phyloP scores from a whole-genome alignment of 2,113 vertebrate species.

The Lycocorax pyrrhopterus region DNA sequence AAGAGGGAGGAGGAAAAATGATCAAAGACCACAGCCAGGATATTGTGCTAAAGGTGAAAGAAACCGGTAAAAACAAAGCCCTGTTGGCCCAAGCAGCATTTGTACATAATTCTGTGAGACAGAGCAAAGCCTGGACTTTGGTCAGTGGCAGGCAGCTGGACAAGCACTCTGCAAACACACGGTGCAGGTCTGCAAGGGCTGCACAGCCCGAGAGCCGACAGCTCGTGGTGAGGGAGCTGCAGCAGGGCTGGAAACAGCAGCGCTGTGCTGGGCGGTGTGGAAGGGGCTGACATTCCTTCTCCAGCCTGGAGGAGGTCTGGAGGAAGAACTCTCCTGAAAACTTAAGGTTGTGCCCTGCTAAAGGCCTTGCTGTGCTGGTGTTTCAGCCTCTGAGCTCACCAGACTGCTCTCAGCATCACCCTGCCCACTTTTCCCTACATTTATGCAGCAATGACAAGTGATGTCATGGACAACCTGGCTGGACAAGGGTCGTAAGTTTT shows the following conservation, averaged over 20 bases:
- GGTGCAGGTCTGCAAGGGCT: not conserved
- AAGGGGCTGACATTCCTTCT: not conserved
- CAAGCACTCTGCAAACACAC: not conserved
- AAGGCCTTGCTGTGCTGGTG: not conserved
- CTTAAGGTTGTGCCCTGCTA: not conserved
- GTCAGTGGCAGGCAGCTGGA: not conserved
- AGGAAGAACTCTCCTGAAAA: not conserved
- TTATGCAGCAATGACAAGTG: not conserved
- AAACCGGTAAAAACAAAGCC: not conserved
- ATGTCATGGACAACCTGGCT: not conserved
- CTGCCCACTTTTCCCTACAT: rapidly evolving
- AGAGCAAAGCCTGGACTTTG: not conserved
- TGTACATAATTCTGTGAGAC: not conserved
- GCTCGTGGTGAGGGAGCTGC: not conserved
- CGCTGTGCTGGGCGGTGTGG: not conserved
- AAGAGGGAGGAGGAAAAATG: not conserved
- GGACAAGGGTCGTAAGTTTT: not conserved
- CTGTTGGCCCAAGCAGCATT: not conserved
- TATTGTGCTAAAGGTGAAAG: not conserved
- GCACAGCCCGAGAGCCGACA: not conserved
- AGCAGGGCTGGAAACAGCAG: not conserved
- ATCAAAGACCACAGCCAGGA: not conserved
- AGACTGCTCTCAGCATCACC: not conserved
- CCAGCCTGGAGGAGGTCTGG: not conserved
- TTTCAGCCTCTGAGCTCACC: not conserved